phyloP scores from a whole-genome alignment of 2,797 vertebrate genomes.

The Huso huso region DNA sequence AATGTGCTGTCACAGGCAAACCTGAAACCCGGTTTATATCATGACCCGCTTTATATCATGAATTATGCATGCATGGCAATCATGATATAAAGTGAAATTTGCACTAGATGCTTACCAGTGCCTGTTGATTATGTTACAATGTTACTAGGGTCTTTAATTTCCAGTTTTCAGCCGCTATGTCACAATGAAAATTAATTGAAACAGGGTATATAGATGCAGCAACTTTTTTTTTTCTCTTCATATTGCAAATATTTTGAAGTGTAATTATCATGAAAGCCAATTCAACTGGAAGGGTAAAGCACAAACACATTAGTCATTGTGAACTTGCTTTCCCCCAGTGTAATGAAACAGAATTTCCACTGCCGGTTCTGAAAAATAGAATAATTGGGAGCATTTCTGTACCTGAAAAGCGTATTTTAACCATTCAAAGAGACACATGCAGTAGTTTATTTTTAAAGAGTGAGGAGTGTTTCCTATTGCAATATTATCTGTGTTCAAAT shows the following conservation, averaged over 20 bases:
- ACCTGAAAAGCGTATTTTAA: background rate
- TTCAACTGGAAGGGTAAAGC: constrained; percentile 75
- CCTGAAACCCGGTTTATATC: background rate
- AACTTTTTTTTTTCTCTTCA: constrained; percentile 38
- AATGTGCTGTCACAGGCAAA: background rate
- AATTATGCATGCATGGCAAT: background rate
- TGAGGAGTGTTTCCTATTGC: too few relatives aligned
- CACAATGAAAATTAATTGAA: constrained; percentile 79
- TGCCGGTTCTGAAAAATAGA: background rate
- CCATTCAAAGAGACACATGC: too few relatives aligned
- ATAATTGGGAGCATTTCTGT: constrained; percentile 1
- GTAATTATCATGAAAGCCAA: constrained; percentile 77
- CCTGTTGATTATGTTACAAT: background rate
- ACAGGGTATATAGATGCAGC: constrained; percentile 76
- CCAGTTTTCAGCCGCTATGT: constrained; percentile 71
- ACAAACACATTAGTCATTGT: constrained; percentile 32
- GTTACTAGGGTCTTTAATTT: background rate
- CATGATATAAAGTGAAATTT: background rate
- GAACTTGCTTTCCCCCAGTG: background rate
- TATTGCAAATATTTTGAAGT: constrained; percentile 80
- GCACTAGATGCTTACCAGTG: background rate
- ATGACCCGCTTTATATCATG: too few relatives aligned
- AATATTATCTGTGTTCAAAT: too few relatives aligned
- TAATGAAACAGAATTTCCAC: constrained; percentile 1
- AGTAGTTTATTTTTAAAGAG: too few relatives aligned